phyloP scores from a whole-genome alignment of 2,888 invertebrate genomes.

The Macrostomum cliftonense region DNA sequence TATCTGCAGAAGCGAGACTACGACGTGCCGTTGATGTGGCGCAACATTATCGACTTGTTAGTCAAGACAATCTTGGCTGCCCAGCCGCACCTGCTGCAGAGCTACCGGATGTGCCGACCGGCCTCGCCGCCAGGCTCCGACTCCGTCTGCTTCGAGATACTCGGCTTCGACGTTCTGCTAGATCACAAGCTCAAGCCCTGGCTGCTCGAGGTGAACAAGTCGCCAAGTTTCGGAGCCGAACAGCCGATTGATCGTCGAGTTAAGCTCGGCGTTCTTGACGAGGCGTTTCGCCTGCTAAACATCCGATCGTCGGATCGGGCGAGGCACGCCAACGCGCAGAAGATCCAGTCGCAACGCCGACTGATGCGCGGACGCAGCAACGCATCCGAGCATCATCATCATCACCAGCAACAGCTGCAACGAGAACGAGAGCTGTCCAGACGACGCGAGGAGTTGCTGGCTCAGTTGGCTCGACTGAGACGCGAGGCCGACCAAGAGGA shows the following conservation, averaged over 20 bases:
- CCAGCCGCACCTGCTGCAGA: constrained; percentile 32
- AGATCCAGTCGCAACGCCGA: too few species aligned
- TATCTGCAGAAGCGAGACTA: constrained; percentile 29
- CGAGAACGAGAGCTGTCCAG: neutral
- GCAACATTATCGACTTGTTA: constrained; percentile 33
- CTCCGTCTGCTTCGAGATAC: constrained; percentile 36
- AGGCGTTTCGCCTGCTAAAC: constrained; percentile 29
- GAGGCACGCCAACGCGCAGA: neutral
- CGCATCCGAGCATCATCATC: too few species aligned
- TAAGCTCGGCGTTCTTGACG: constrained; percentile 30
- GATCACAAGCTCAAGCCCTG: constrained; percentile 33
- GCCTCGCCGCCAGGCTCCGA: constrained; percentile 26
- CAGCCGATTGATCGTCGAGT: constrained; percentile 33
- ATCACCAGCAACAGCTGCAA: neutral
- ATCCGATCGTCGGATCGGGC: constrained; percentile 16
- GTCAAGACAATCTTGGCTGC: constrained; percentile 31
- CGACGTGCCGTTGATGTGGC: constrained; percentile 29
- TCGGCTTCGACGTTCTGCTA: constrained; percentile 35
- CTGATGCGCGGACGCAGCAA: too few species aligned
- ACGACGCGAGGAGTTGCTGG: constrained; percentile 1
- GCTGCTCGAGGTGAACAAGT: constrained; percentile 35
- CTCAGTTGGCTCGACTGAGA: constrained; percentile 6
- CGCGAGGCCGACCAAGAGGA: constrained; percentile 8
- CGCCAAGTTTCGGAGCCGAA: constrained; percentile 36
- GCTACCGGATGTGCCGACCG: constrained; percentile 37